Conservation (phyloP, 2,797 vertebrate genomes). For the Eleutherodactylus coqui region DNA sequence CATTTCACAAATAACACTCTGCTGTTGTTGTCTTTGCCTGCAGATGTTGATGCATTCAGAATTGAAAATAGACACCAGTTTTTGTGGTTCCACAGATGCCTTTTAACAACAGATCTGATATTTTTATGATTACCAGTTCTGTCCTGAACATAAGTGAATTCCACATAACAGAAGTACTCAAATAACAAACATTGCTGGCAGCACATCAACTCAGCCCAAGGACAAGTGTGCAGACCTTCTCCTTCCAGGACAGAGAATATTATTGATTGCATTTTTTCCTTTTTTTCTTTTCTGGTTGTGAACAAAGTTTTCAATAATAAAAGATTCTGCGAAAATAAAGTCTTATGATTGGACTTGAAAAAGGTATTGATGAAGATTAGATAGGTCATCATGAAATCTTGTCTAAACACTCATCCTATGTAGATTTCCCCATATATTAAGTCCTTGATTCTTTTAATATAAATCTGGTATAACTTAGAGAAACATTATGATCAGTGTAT, state of each 20-base stretch:
- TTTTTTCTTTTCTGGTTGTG: slow-evolving; percentile 20
- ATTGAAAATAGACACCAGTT: slow-evolving; percentile 45
- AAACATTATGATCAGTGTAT: slow-evolving; percentile 3
- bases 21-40: slow-evolving; percentile 21
- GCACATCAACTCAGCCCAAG: slow-evolving; percentile 53
- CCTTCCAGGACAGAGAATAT: slow-evolving; percentile 36
- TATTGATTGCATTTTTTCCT: slow-evolving; percentile 30
- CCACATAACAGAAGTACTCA: slow-evolving; percentile 40
- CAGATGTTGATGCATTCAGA: slow-evolving; percentile 48
- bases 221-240: slow-evolving; percentile 49
- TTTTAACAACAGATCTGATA: slow-evolving; percentile 60
- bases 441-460: slow-evolving; percentile 27
- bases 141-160: slow-evolving; percentile 52
- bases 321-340: slow-evolving; percentile 3
- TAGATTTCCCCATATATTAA: slow-evolving; percentile 25
- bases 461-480: slow-evolving; percentile 22
- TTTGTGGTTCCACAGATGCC: slow-evolving; percentile 41
- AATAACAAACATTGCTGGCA: slow-evolving; percentile 57
- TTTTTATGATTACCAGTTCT: slow-evolving; percentile 54
- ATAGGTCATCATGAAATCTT: not conserved
- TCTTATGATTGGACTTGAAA: slow-evolving; percentile 1
- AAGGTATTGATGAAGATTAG: not conserved
- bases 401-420: not conserved
- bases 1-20: slow-evolving; percentile 23
- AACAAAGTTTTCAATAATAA: slow-evolving; percentile 32